These are phyloP conservation scores for Proales similis DNA, from an alignment of 1,140 invertebrate species.

Conservation along the genomic window DNA sequence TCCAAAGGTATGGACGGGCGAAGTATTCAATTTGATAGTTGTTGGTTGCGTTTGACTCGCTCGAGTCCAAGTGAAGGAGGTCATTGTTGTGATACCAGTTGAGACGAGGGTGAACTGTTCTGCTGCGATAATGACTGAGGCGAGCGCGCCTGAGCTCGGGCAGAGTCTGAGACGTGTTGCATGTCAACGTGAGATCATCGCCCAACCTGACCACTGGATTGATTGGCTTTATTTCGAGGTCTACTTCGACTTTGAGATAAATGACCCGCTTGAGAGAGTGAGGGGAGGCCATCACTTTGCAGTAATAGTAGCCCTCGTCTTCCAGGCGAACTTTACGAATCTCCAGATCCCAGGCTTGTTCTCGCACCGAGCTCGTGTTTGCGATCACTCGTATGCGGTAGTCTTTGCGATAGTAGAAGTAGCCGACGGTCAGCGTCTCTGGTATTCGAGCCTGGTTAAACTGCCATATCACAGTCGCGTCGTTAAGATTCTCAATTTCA, in stretches of 20 bases:
- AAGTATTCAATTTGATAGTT: too few relatives aligned
- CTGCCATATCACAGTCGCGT: constrained; percentile 33
- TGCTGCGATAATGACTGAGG: too few relatives aligned
- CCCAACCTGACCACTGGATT: constrained; percentile 3
- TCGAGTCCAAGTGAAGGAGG: too few relatives aligned
- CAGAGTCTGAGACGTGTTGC: constrained; percentile 5
- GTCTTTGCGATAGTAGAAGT: constrained; percentile 31
- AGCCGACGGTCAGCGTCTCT: constrained; percentile 26
- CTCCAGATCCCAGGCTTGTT: constrained; percentile 31
- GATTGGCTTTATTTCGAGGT: background rate
- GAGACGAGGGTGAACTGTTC: too few relatives aligned
- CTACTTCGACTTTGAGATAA: constrained; percentile 15
- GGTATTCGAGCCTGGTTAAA: constrained; percentile 22
- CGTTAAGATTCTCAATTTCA: constrained; percentile 23
- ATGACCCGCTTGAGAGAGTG: constrained; percentile 9
- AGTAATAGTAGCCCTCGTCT: constrained; percentile 27
- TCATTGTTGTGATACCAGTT: too few relatives aligned
- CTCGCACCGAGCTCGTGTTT: background rate
- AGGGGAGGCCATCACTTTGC: constrained; percentile 27
- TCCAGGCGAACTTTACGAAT: constrained; percentile 15
- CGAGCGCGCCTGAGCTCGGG: too few relatives aligned
- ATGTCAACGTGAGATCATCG: background rate
- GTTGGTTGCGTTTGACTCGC: too few relatives aligned
- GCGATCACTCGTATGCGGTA: constrained; percentile 13
- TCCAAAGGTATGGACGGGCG: too few relatives aligned